Base-by-base conservation (phyloP, 2,888 invertebrate genomes). In the Meteorus colon region DNA sequence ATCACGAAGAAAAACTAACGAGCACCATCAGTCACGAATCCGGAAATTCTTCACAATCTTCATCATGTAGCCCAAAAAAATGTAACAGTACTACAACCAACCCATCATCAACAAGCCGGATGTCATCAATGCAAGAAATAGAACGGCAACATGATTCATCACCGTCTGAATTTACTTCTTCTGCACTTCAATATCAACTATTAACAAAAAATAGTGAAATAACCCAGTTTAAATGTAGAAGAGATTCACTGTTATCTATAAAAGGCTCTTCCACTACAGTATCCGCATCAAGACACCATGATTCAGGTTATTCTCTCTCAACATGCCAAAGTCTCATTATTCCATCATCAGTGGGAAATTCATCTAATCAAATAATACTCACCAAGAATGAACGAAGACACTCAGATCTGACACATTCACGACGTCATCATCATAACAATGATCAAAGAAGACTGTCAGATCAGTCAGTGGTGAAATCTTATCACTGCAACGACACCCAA, bases 311-410 rank as follows among this genome's bases (percentile, higher is more conserved):
- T 70, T 87, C 87, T 16, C 80, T 85, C 62, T 86, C 87, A 29
- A 87, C 87, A 63, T 87, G 86, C 76, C 87, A 87, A 78, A 87
- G 85, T 71, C 81, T 82, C 27, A 78, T 87, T 63, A 80, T 83
- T 12, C 79, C 83, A 12, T 85, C 81, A 48, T 84, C 85, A 55
- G 81, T 77, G 72, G 79, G 82, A 73, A 86, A 84, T 79, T 86
- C 87, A 4, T 70, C 75, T 2, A 71, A 66, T 27, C 75, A 75
- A 45, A 65, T 62, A 55, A 72, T 60, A 12, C 60, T 74, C 6
- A 37, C 37, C n/a, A 29, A 48, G 16, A 55, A 77, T 10, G 67
- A 66, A 59, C 73, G 84, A n/a, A 66, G 86, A 70, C 82, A 84
- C 78, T 84, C 84, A 62, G 86, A 86, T 79, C 85, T 85, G 75